phyloP scores from a whole-genome alignment of 1,140 invertebrate species.

The Nylanderia fulva region DNA sequence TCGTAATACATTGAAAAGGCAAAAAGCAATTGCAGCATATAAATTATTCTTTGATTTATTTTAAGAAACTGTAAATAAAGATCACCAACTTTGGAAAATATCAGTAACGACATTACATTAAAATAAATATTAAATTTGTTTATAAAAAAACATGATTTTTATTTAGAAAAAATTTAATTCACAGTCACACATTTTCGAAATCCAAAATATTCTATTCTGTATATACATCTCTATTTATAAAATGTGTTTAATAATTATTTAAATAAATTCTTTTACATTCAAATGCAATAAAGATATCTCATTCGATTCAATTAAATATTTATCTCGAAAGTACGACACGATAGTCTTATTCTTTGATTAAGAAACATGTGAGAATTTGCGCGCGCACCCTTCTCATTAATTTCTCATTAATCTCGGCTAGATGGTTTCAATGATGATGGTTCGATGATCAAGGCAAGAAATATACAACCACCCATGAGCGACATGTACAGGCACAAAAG shows the following conservation, averaged over 20 bases:
- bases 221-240: no score
- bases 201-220: no score
- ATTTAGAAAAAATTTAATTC: no score
- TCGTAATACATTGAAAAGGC: neutral
- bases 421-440: neutral
- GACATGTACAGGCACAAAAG: slow-evolving; percentile 22
- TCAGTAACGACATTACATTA: neutral
- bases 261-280: neutral
- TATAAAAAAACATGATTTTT: neutral
- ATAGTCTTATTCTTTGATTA: slow-evolving; percentile 3
- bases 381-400: neutral
- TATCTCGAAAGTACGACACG: neutral
- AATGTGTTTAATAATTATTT: neutral
- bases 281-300: neutral
- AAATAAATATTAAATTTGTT: neutral
- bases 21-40: neutral
- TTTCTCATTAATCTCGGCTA: slow-evolving; percentile 13
- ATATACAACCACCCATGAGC: neutral
- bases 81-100: neutral
- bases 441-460: slow-evolving; percentile 24
- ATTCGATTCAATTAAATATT: neutral
- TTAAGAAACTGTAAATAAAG: neutral
- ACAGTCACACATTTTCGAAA: no score
- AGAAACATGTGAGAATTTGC: neutral
- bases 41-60: neutral